Conservation (phyloP, 2,797 vertebrate species). For the Sarcophilus harrisii region DNA sequence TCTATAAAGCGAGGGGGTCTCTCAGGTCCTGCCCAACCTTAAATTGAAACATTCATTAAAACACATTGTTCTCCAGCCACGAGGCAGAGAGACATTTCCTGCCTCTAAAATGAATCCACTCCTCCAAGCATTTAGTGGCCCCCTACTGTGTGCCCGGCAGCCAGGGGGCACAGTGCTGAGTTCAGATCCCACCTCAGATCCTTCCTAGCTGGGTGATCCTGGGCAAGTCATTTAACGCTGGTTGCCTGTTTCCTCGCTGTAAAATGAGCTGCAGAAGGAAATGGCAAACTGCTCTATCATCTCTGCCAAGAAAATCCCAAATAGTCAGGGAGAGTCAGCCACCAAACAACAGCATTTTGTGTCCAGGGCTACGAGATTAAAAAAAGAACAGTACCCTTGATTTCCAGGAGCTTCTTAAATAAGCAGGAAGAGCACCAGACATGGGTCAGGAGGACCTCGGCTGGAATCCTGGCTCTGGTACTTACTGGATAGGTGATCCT, state of each 20-base stretch:
- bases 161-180: neutral
- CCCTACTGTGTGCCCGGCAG: neutral
- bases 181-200: neutral
- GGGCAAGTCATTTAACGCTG: neutral
- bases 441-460: neutral
- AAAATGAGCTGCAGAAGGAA: neutral
- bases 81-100: neutral
- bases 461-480: neutral
- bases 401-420: neutral
- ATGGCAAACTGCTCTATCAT: neutral
- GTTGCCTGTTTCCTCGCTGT: neutral
- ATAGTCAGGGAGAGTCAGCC: neutral
- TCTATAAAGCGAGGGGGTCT: neutral
- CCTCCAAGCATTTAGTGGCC: neutral
- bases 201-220: neutral
- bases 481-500: neutral
- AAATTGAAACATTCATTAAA: neutral
- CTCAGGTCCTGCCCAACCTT: neutral
- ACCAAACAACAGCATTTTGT: neutral
- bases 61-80: neutral
- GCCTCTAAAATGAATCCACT: neutral
- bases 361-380: neutral
- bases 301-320: neutral
- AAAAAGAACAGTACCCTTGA: neutral
- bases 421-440: neutral